Evolutionary conservation across 2,113 vertebrate genomes (phyloP), one percentile per base, ranked within the genome.

Genomic region (Myiopsitta monachus): DNA sequence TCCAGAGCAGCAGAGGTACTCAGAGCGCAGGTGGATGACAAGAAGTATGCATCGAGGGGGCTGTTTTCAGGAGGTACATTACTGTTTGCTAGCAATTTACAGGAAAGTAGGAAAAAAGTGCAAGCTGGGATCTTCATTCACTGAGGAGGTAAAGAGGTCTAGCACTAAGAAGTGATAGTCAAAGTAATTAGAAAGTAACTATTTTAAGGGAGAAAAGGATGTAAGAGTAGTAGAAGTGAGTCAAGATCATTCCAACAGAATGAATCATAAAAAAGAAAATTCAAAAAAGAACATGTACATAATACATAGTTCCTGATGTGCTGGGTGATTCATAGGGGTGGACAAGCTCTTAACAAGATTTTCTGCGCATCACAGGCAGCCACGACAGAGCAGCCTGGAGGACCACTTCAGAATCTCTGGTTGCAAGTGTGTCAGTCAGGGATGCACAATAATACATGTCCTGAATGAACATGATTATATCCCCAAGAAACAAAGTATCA

Each of bases 401-500:
- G 27, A 79, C n/a, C 23, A 14, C 54, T 11, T 9, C 39, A 69
- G 54, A 59, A 79, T 9, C 55, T 38, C 67, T 63, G n/a, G 30
- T 18, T 3, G 0, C 4, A 59, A 59, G 9, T 19, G 21, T 26
- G 46, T 21, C 1, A 0, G 46, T 24, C 1, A 0, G 39, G 23
- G 27, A 18, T 28, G 22, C 43, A 41, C 54, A 51, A 14, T 8
- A 83, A 22, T 12, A 15, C 38, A 36, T 11, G 30, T n/a, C 30
- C 19, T 11, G 33, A 57, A 55, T 14, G 28, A 51, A 43, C 14
- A 47, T 0, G 3, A 36, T 70, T 36, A 30, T 38, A 73, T n/a
- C 33, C 15, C 75, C 2, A 9, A 43, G 36, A 73, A 31, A 76
- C 19, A 41, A 64, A 26, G 8, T 46, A 55, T 31, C 4, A 7